Evolutionary conservation across 2,113 vertebrate species (phyloP).

Genomic region (Spilogale gracilis): DNA sequence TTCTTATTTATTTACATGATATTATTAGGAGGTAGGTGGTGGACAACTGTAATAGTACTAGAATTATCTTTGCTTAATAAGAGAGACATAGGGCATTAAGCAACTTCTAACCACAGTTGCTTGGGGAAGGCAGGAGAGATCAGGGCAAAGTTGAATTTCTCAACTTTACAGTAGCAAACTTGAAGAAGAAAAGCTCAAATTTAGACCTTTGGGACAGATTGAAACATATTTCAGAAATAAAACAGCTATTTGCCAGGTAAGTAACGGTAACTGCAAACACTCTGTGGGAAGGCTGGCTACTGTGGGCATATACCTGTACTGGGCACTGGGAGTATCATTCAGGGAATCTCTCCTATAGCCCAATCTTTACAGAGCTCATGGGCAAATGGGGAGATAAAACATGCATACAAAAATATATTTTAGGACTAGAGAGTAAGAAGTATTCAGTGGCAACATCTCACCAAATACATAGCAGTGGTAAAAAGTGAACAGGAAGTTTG

Average conservation of each 20-base stretch:
- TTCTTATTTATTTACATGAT: constrained; percentile 19
- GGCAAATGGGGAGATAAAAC: not conserved
- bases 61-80: constrained; percentile 40
- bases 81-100: not conserved
- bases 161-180: not conserved
- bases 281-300: not conserved
- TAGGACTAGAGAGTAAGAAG: not conserved
- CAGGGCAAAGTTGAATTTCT: not conserved
- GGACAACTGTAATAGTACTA: not conserved
- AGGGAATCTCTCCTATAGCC: not conserved
- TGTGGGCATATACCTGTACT: not conserved
- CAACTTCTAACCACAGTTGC: not conserved
- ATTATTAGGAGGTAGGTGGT: not conserved
- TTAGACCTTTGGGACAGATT: not conserved
- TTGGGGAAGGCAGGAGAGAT: not conserved
- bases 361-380: not conserved
- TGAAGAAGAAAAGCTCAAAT: not conserved
- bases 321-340: not conserved
- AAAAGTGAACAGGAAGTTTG: not conserved
- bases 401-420: not conserved
- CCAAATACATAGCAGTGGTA: not conserved
- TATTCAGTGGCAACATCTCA: not conserved
- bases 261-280: not conserved
- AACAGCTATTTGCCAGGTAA: not conserved
- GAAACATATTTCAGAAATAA: not conserved